Percentiles rank a stretch among this genome's conserved stretches.
phyloP scores from a whole-genome alignment of 2,888 invertebrate genomes.

The Esperia sulphurella region DNA sequence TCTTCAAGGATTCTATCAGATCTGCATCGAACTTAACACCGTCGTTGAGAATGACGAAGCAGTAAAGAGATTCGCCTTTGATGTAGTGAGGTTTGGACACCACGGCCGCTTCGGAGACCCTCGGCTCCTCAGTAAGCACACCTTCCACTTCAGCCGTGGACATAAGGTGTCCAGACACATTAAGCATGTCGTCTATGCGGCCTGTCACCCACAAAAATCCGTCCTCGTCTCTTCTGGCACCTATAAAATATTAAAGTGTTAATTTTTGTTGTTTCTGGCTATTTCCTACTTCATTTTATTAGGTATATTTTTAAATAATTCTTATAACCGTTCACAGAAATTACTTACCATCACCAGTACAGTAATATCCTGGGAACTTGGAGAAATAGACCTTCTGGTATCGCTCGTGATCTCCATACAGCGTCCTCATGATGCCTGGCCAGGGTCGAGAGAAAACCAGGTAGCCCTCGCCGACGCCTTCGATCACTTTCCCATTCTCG shows the following conservation, averaged over 20 bases:
- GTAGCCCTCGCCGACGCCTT: constrained; percentile 95
- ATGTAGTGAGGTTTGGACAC: constrained; percentile 96
- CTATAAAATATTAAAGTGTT: constrained; percentile 63
- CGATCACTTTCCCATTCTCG: constrained; percentile 91
- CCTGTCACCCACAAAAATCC: constrained; percentile 98
- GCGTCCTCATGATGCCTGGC: constrained; percentile 98
- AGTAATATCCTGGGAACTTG: constrained; percentile 97
- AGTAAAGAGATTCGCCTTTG: constrained; percentile 98
- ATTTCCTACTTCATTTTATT: too few species aligned
- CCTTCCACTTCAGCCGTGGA: constrained; percentile 97
- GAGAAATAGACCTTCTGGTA: constrained; percentile 96
- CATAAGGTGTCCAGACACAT: constrained; percentile 98
- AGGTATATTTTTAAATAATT: too few species aligned
- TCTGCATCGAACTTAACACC: constrained; percentile 84
- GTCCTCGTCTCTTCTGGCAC: constrained; percentile 93
- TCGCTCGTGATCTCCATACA: constrained; percentile 94
- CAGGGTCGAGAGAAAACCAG: constrained; percentile 96
- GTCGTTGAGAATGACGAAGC: constrained; percentile 95
- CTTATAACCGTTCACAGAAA: too few species aligned
- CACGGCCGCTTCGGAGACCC: constrained; percentile 96
- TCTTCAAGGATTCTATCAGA: constrained; percentile 85
- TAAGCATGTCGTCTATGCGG: constrained; percentile 98
- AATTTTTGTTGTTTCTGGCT: neutral
- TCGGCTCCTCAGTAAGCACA: constrained; percentile 86
- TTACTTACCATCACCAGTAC: constrained; percentile 95